These are phyloP conservation scores for Scopus umbretta DNA, from an alignment of 2,113 vertebrate species.

Conservation along the genomic window DNA sequence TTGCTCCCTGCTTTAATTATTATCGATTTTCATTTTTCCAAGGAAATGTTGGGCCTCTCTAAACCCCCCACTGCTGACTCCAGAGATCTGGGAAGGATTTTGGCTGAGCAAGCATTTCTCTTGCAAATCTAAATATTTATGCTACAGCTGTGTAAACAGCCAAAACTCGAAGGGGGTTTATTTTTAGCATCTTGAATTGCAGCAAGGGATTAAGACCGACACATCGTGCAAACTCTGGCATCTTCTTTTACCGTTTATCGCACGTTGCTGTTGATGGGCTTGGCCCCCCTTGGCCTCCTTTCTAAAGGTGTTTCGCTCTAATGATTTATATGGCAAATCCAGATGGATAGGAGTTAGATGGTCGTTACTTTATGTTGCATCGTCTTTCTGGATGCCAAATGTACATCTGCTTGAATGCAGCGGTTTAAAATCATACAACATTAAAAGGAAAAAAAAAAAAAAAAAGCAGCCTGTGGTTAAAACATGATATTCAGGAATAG, in stretches of 20 bases:
- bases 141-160: conserved; percentile 45
- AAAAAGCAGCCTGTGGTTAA: not conserved
- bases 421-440: not conserved
- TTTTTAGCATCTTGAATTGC: not conserved
- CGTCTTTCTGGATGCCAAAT: not conserved
- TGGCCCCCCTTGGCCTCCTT: not conserved
- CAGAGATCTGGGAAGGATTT: not conserved
- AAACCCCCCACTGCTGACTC: not conserved
- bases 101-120: conserved; percentile 22
- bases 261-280: not conserved
- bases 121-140: conserved; percentile 50
- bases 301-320: not conserved
- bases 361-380: not conserved
- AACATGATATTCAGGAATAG: not conserved
- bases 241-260: not conserved
- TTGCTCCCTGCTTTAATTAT: conserved; percentile 4
- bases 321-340: not conserved
- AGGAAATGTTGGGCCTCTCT: not conserved
- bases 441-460: not conserved
- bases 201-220: not conserved
- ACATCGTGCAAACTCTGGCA: fast-evolving
- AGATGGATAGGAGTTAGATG: not conserved
- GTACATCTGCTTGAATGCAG: not conserved
- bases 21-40: conserved; percentile 4
- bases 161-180: not conserved